Evolutionary conservation across 2,113 vertebrate species (phyloP).

Genomic region (Tapirus terrestris): DNA sequence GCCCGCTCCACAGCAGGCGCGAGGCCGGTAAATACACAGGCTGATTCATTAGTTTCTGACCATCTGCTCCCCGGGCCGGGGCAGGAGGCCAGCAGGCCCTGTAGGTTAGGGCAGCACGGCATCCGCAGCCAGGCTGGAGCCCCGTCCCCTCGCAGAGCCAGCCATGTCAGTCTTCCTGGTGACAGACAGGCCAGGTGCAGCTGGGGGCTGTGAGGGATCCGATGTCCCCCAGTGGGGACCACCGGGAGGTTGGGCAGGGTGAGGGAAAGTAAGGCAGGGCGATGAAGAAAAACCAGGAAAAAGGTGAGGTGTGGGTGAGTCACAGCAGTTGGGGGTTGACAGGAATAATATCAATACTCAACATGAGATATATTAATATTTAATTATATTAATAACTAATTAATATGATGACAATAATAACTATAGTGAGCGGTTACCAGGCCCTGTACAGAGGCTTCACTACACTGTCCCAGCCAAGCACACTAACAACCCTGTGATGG

Average conservation of each 20-base stretch:
- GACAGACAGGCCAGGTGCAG: not conserved
- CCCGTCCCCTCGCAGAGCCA: rapidly evolving
- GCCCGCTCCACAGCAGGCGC: slow-evolving; percentile 41
- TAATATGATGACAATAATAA: not conserved
- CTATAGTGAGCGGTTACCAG: not conserved
- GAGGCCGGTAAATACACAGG: slow-evolving; percentile 49
- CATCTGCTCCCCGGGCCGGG: slow-evolving; percentile 73
- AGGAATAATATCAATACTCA: not conserved
- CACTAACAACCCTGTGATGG: rapidly evolving
- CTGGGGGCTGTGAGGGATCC: not conserved
- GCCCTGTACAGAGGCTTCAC: not conserved
- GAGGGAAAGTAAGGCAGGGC: not conserved
- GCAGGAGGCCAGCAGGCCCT: not conserved
- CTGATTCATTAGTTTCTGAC: slow-evolving; percentile 74
- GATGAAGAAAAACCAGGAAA: not conserved
- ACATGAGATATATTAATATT: not conserved
- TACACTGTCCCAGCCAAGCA: not conserved
- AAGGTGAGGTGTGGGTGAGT: not conserved
- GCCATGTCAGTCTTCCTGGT: not conserved
- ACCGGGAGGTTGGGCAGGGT: not conserved
- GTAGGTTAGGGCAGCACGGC: not conserved
- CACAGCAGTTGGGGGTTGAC: not conserved
- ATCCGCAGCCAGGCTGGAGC: not conserved
- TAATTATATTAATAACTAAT: not conserved
- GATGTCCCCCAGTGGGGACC: not conserved